phyloP scores from a whole-genome alignment of 1,140 invertebrate genomes.

The Anagrus nilaparvatae region DNA sequence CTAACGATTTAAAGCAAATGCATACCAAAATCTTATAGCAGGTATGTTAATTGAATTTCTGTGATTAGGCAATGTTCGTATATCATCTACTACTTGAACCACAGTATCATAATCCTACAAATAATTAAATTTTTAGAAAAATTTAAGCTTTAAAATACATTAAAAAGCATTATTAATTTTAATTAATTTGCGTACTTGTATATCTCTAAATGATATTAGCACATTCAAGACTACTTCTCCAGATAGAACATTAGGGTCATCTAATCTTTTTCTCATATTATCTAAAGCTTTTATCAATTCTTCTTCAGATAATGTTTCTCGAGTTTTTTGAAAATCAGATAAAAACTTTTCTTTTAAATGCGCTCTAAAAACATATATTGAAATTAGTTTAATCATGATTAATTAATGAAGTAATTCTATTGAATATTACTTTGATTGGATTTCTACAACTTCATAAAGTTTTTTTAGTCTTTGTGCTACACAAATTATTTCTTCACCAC shows the following conservation, averaged over 20 bases:
- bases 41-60: conserved; percentile 82
- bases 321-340: conserved; percentile 82
- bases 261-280: conserved; percentile 84
- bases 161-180: not conserved
- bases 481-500: conserved; percentile 52
- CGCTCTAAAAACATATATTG: conserved; percentile 52
- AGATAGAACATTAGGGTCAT: conserved; percentile 93
- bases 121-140: conserved; percentile 14
- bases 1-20: conserved; percentile 92
- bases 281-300: conserved; percentile 79
- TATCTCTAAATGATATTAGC: conserved; percentile 83
- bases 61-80: conserved; percentile 85
- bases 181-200: conserved; percentile 50
- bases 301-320: conserved; percentile 75
- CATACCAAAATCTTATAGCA: conserved; percentile 87
- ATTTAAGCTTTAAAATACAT: conserved; percentile 3
- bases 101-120: conserved; percentile 91
- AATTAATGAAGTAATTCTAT: not conserved
- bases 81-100: conserved; percentile 92
- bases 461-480: conserved; percentile 67
- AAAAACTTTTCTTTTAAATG: conserved; percentile 98
- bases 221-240: conserved; percentile 90
- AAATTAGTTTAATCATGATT: conserved; percentile 6
- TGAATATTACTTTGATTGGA: conserved; percentile 76
- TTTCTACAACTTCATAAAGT: conserved; percentile 84